Conservation (phyloP, 2,888 invertebrate genomes). For the Dryobotodes eremita region DNA sequence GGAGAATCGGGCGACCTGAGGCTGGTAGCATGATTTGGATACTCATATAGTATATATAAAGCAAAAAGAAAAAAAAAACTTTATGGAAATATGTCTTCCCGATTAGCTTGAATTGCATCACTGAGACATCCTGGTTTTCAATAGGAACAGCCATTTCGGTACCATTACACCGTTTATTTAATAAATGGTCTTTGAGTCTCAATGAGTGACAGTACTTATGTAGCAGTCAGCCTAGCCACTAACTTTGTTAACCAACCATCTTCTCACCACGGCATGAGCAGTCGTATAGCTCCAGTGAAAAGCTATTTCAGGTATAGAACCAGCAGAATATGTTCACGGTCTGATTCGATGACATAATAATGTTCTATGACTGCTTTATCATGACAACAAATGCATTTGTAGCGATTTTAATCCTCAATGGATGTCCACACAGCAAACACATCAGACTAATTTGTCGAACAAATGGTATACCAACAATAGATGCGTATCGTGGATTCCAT, state of each 20-base stretch:
- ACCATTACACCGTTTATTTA: background rate
- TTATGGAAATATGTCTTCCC: background rate
- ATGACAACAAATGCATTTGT: background rate
- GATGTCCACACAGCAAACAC: slow-evolving; percentile 10
- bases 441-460: slow-evolving; percentile 19
- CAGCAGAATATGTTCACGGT: background rate
- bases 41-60: too few relatives aligned
- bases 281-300: background rate
- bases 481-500: slow-evolving; percentile 14
- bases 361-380: background rate
- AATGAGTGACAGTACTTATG: background rate
- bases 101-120: background rate
- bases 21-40: background rate
- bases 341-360: background rate
- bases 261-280: background rate
- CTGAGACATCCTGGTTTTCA: background rate
- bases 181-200: background rate
- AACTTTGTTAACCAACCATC: background rate
- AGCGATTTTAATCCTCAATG: slow-evolving; percentile 13
- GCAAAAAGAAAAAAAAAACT: background rate
- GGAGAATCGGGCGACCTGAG: slow-evolving; percentile 2
- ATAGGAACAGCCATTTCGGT: background rate
- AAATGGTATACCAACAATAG: slow-evolving; percentile 16
- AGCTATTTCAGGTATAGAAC: background rate
- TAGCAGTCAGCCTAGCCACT: background rate